Conservation (phyloP, 2,797 vertebrate genomes). For the Lemur catta region DNA sequence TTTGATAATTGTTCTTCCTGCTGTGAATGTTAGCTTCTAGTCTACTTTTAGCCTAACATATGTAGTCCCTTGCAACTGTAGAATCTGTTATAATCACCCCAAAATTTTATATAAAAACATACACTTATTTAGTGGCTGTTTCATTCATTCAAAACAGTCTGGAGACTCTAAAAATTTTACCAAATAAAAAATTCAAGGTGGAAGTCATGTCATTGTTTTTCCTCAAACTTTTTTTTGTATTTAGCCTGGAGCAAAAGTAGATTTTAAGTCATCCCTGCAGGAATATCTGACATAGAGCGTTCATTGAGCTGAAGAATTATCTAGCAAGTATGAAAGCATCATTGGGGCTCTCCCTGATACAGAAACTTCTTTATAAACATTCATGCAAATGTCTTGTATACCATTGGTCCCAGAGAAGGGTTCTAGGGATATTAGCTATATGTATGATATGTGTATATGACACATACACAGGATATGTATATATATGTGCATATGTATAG, state of each 20-base stretch:
- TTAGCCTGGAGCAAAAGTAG: slow-evolving; percentile 22
- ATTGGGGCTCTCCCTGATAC: neutral
- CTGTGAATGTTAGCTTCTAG: slow-evolving; percentile 57
- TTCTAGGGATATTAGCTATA: neutral
- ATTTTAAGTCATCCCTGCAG: neutral
- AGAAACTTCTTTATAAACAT: neutral
- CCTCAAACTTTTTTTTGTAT: slow-evolving; percentile 44
- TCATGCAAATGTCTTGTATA: neutral
- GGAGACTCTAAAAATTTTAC: slow-evolving; percentile 37
- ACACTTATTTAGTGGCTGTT: neutral
- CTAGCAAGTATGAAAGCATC: neutral
- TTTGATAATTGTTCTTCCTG: slow-evolving; percentile 71
- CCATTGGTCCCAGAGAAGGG: no score
- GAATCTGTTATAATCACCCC: neutral
- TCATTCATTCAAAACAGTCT: slow-evolving; percentile 34
- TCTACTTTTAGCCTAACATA: neutral
- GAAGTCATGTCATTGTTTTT: slow-evolving; percentile 50
- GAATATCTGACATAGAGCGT: neutral
- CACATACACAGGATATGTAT: neutral
- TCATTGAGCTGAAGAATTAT: neutral
- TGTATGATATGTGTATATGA: neutral
- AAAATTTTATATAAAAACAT: neutral
- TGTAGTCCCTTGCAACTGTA: neutral
- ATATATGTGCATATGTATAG: neutral
- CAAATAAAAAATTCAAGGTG: slow-evolving; percentile 43